Evolutionary conservation across 2,888 invertebrate species (phyloP), one percentile per base, ranked within the genome.

Genomic region (Metacarcinus magister): DNA sequence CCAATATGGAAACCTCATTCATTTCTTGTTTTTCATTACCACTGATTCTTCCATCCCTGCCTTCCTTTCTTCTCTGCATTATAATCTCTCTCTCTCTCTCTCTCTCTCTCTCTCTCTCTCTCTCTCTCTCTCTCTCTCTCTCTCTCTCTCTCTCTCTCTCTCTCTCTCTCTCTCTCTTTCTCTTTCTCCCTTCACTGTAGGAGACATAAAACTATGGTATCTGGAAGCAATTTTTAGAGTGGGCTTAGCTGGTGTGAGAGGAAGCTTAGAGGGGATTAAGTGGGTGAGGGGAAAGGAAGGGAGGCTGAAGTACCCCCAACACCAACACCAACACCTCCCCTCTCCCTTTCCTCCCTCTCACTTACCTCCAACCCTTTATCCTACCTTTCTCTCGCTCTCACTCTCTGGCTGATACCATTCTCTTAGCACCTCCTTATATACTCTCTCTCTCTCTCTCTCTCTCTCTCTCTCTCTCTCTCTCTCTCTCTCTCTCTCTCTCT

Each of bases 151-250:
- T 46, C 46, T 46, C 46, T 46, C 46, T 46, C 46, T 46, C 46
- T 46, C 46, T 7, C 54, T 54, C 54, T 54, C 54, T 54, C 10
- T 54, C 54, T 54, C 54, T 54, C 54, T 54, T 16, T 54, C 54
- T 54, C 54, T 54, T 16, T 54, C 54, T 54, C 54, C 16, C 13
- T 54, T 13, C 54, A 13, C 13, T 54, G 16, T 10, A 16, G 16
- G 67, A 67, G 67, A 67, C 2, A 67, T 67, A 67, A 67, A 67
- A 67, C 19, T 67, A 67, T 23, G 67, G 67, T n/a, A 67, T 67
- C 67, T n/a, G 67, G 67, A 67, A n/a, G 67, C 67, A 67, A 67
- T 67, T 67, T 67, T 67, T 67, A 67, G 67, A 67, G n/a, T 67
- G 67, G 67, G 67, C 67, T 67, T 67, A 67, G 67, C 67, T n/a